Percentiles rank a stretch among this genome's conserved stretches.
These are phyloP conservation scores for Cherax quadricarinatus DNA, from an alignment of 1,140 invertebrate genomes.

Conservation along the genomic window DNA sequence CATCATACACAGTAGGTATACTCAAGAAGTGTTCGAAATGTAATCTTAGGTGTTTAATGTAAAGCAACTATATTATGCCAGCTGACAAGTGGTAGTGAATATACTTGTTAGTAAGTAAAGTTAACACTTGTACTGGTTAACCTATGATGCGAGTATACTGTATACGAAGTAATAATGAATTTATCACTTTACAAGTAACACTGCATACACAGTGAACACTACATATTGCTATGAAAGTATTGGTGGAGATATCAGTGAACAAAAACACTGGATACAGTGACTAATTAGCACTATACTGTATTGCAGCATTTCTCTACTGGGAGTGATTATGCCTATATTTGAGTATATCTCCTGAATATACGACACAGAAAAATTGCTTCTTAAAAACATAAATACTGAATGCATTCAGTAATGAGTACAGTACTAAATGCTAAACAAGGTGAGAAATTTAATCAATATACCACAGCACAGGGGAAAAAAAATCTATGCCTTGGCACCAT, in stretches of 20 bases:
- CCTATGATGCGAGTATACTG: not conserved
- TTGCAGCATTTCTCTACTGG: not conserved
- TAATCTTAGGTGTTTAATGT: not conserved
- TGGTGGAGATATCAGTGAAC: too few relatives aligned
- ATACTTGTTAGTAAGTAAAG: not conserved
- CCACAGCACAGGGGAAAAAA: not conserved
- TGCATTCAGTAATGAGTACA: conserved; percentile 19
- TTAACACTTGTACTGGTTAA: not conserved
- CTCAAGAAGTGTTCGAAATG: not conserved
- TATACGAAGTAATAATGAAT: not conserved
- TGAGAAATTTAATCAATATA: conserved; percentile 2
- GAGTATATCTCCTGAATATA: conserved; percentile 41
- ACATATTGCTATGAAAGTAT: not conserved
- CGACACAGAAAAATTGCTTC: not conserved
- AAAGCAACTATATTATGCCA: not conserved
- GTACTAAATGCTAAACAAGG: conserved; percentile 38
- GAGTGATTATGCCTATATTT: not conserved
- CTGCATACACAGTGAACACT: not conserved
- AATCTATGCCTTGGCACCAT: not conserved
- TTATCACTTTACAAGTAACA: not conserved
- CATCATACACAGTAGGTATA: not conserved
- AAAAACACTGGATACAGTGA: not conserved
- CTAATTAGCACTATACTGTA: not conserved
- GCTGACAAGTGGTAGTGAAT: not conserved
- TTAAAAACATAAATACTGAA: not conserved